phyloP scores from a whole-genome alignment of 1,140 invertebrate genomes.

The Medauroidea extradentata region DNA sequence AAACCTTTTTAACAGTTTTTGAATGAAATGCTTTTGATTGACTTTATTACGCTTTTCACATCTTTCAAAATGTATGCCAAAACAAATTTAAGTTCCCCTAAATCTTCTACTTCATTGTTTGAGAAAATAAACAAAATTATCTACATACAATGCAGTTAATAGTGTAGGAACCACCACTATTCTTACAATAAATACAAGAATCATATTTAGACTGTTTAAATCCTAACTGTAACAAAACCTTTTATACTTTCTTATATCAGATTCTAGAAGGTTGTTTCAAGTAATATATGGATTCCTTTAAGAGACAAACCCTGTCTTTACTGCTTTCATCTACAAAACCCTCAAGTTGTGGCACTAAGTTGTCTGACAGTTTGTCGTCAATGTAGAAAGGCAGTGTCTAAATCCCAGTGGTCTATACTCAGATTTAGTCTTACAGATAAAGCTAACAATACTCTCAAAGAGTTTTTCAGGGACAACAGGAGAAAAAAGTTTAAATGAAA shows the following conservation, averaged over 20 bases:
- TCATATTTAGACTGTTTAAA: background rate
- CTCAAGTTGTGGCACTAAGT: slow-evolving; percentile 40
- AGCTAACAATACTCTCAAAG: slow-evolving; percentile 22
- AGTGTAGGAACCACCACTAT: background rate
- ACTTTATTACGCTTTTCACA: background rate
- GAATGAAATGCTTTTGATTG: slow-evolving; percentile 12
- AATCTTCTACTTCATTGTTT: slow-evolving; percentile 8
- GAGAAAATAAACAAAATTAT: slow-evolving; percentile 15
- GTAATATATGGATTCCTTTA: slow-evolving; percentile 31
- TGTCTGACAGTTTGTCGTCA: slow-evolving; percentile 34
- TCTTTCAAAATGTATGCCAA: slow-evolving; percentile 14
- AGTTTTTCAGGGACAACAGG: slow-evolving; percentile 11
- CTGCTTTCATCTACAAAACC: slow-evolving; percentile 20
- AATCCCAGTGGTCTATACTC: slow-evolving; percentile 36
- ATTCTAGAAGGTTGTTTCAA: slow-evolving; percentile 28
- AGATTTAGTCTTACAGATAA: slow-evolving; percentile 24
- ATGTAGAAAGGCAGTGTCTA: slow-evolving; percentile 40
- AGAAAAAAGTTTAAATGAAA: slow-evolving; percentile 28
- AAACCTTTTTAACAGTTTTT: slow-evolving; percentile 26
- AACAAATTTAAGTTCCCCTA: slow-evolving; percentile 3
- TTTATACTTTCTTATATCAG: slow-evolving; percentile 22
- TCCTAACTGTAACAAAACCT: background rate
- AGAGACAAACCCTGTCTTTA: slow-evolving; percentile 24
- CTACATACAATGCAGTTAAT: slow-evolving; percentile 16
- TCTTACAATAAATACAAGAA: background rate